phyloP scores from a whole-genome alignment of 1,140 invertebrate species.

The Drosophila subpulchrella region DNA sequence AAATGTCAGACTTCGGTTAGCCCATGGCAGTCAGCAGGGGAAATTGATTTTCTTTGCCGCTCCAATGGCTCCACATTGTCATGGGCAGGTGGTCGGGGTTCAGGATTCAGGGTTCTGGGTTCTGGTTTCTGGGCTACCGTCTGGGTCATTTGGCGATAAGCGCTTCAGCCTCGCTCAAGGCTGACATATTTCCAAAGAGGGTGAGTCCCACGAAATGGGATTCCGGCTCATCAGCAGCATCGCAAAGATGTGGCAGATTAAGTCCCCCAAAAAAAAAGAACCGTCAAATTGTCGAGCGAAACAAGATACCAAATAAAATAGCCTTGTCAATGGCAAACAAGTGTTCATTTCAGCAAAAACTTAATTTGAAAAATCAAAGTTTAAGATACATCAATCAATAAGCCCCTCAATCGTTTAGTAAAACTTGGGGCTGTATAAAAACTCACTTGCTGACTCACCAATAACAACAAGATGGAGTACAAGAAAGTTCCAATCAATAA shows the following conservation, averaged over 20 bases:
- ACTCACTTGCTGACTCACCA: background rate
- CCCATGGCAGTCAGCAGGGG: conserved; percentile 27
- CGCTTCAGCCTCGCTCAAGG: conserved; percentile 47
- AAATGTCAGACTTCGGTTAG: conserved; percentile 71
- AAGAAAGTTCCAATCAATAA: background rate
- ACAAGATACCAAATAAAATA: conserved; percentile 53
- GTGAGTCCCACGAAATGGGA: conserved; percentile 33
- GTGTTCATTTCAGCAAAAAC: background rate
- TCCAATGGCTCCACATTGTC: conserved; percentile 31
- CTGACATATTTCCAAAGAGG: conserved; percentile 42
- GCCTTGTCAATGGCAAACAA: conserved; percentile 54
- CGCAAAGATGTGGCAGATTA: conserved; percentile 52
- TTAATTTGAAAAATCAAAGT: background rate
- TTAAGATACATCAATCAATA: conserved; percentile 1
- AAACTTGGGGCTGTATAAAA: background rate
- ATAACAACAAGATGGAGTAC: background rate
- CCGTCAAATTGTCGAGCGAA: conserved; percentile 46
- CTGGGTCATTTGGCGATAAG: conserved; percentile 60
- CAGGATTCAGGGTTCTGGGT: background rate
- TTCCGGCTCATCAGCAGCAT: conserved; percentile 58
- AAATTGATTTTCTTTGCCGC: conserved; percentile 78
- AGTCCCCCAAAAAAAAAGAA: conserved; percentile 14
- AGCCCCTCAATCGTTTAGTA: too few species aligned
- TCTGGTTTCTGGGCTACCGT: conserved; percentile 14
- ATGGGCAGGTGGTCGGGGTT: conserved; percentile 19